Evolutionary conservation across 2,888 invertebrate species (phyloP).

Genomic region (Caenorhabditis sp.): DNA sequence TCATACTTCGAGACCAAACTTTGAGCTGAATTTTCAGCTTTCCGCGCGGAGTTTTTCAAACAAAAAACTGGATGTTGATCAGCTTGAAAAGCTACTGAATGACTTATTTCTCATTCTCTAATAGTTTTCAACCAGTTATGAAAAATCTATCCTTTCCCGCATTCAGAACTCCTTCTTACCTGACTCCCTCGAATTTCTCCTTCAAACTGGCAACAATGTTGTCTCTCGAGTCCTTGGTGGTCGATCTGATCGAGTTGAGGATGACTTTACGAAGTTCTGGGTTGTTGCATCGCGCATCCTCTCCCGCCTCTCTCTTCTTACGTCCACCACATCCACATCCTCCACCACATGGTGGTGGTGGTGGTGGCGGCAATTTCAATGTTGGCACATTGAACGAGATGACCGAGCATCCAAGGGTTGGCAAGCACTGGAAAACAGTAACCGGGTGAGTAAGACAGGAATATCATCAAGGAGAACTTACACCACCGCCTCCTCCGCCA

Average conservation of each 20-base stretch:
- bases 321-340: constrained; percentile 47
- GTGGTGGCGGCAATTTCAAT: constrained; percentile 44
- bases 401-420: constrained; percentile 22
- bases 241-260: constrained; percentile 45
- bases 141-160: too few relatives aligned
- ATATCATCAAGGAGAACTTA: neutral
- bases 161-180: constrained; percentile 16
- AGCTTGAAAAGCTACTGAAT: too few relatives aligned
- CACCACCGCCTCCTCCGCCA: constrained; percentile 33
- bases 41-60: too few relatives aligned
- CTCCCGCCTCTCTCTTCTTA: constrained; percentile 49
- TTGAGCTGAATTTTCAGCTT: too few relatives aligned
- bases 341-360: constrained; percentile 39
- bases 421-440: neutral
- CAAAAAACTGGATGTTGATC: too few relatives aligned
- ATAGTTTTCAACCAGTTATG: too few relatives aligned
- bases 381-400: constrained; percentile 42
- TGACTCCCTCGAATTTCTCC: constrained; percentile 46
- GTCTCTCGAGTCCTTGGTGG: constrained; percentile 48
- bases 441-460: neutral
- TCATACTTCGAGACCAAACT: too few relatives aligned
- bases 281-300: constrained; percentile 49
- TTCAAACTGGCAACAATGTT: constrained; percentile 46
- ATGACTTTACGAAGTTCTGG: constrained; percentile 51
- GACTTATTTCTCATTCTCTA: too few relatives aligned